Conservation (phyloP, 2,113 vertebrate species). For the Bos taurus region DNA sequence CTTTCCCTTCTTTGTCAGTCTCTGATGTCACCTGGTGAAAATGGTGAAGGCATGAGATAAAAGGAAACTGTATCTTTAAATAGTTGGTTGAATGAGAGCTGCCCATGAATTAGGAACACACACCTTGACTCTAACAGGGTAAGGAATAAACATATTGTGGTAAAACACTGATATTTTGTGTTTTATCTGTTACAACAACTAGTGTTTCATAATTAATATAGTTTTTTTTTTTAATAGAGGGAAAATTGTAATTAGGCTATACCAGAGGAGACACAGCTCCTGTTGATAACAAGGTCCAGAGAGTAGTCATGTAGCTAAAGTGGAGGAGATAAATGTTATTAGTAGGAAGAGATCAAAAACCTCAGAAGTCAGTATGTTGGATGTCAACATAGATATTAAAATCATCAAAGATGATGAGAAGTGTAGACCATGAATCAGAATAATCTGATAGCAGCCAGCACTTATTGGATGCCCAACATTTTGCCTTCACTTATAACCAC, state of each 20-base stretch:
- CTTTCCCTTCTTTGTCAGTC: not conserved
- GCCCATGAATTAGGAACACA: not conserved
- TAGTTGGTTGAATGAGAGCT: not conserved
- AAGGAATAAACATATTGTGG: not conserved
- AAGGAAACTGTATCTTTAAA: not conserved
- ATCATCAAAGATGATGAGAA: not conserved
- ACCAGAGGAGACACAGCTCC: not conserved
- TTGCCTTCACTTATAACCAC: not conserved
- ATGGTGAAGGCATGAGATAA: not conserved
- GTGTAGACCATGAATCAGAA: not conserved
- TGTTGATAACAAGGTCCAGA: not conserved
- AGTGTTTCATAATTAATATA: not conserved
- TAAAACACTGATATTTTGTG: not conserved
- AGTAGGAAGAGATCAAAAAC: not conserved
- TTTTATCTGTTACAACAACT: not conserved
- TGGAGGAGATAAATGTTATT: not conserved
- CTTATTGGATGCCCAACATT: not conserved
- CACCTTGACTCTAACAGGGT: not conserved
- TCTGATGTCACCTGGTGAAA: not conserved
- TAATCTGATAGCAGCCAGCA: not conserved
- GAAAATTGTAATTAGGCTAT: not conserved
- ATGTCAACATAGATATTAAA: not conserved
- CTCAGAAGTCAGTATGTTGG: not conserved
- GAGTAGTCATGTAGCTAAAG: not conserved
- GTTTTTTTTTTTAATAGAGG: not conserved